Base-by-base conservation (phyloP, 2,113 vertebrate species). In the Apodemus sylvaticus region DNA sequence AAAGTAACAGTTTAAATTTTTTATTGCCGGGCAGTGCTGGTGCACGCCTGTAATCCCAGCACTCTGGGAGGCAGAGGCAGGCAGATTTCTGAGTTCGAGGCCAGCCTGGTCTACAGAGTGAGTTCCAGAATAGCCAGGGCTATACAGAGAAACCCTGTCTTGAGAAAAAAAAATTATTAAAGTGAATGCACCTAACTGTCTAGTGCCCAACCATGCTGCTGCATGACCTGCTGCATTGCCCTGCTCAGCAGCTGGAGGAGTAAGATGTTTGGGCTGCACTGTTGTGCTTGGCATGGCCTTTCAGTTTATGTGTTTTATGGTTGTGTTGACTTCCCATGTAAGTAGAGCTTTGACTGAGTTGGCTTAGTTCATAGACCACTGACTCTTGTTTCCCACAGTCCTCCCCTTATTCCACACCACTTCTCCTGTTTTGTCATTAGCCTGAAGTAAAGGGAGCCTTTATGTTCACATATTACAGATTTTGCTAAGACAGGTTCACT, bases 311-410 rank as follows among this genome's bases (percentile, higher is more conserved):
- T 91, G 62, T 97, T 98, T 98, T 88, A 97, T 98, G 83, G 95
- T 97, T 94, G 82, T 95, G 78, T 97, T 98, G 98, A 94, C 94
- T 98, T 98, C 97, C 95, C 94, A 98, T 97, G 97, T 96, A 97
- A 93, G 88, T 97, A 92, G 92, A 97, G 71, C 95, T 97, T 96
- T 98, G 97, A 98, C 81, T 98, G 97, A 87, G 8, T 93, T 97
- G 51, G 17, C 96, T 98, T 93, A 89, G 53, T 96, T 97, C 97
- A 96, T 93, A 97, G 95, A 97, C 85, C 85, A 97, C 58, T 97
- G 90, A 94, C 71, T 8, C 73, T 93, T 48, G 45, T 48, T 48
- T 48, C 45, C 45, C 45, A 48, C 45, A 48, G 45, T 48, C 45
- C 45, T 48, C 45, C 45, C 45, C 45, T 48, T 48, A 48, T 48